Evolutionary conservation across 2,797 vertebrate genomes (phyloP).

Genomic region (Poecilia picta): DNA sequence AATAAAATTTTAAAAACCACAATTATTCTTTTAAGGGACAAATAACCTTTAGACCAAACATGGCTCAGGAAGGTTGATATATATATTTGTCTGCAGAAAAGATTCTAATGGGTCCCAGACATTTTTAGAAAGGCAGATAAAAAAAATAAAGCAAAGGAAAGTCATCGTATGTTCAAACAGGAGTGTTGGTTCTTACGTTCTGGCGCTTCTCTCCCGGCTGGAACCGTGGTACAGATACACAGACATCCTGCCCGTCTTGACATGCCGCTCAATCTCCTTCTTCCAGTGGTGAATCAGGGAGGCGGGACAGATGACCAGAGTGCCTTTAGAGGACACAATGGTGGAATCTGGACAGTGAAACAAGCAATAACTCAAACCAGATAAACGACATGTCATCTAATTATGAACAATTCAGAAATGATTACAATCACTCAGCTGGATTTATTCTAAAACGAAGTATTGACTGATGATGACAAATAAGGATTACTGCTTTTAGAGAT

Average conservation of each 20-base stretch:
- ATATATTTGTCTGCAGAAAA: background rate
- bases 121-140: background rate
- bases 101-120: background rate
- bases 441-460: fast-evolving
- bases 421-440: background rate
- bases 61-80: background rate
- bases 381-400: background rate
- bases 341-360: conserved; percentile 75
- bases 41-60: background rate
- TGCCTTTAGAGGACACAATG: conserved; percentile 79
- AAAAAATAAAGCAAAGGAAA: background rate
- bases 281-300: conserved; percentile 97
- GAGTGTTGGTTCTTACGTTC: conserved; percentile 74
- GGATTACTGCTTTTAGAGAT: conserved; percentile 84
- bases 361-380: background rate
- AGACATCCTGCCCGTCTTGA: conserved; percentile 78
- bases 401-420: background rate
- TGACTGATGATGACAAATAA: background rate
- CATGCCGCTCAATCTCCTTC: conserved; percentile 88
- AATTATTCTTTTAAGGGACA: background rate
- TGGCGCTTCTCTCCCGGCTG: conserved; percentile 81
- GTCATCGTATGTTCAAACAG: background rate
- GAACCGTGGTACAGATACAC: conserved; percentile 92
- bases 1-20: background rate
- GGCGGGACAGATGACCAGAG: conserved; percentile 93